Conservation (phyloP, 2,888 invertebrate species). For the Cosmia pyralina region DNA sequence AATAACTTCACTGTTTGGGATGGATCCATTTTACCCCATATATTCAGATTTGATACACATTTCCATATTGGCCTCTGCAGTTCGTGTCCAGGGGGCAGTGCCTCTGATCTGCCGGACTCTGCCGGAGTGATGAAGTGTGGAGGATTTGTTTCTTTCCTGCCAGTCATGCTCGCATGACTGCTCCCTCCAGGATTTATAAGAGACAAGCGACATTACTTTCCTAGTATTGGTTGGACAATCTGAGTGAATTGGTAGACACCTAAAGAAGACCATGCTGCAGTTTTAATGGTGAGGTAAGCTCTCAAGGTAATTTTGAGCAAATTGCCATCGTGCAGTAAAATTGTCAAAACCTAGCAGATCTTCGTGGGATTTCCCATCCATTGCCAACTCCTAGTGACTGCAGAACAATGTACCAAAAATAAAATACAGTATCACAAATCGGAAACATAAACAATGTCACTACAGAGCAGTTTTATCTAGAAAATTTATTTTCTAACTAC, state of each 20-base stretch:
- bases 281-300: not conserved
- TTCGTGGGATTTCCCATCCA: not conserved
- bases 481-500: slow-evolving; percentile 79
- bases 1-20: not conserved
- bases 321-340: not conserved
- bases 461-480: slow-evolving; percentile 65
- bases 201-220: not conserved
- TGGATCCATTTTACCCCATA: not conserved
- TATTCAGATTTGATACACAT: not conserved
- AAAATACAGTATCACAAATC: slow-evolving; percentile 46
- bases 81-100: not conserved
- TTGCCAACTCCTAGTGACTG: slow-evolving; percentile 19
- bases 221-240: not conserved
- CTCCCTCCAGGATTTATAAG: not conserved
- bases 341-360: not conserved
- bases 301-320: not conserved
- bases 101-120: not conserved
- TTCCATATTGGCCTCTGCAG: not conserved
- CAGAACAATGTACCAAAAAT: slow-evolving; percentile 18
- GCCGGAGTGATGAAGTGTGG: not conserved
- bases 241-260: not conserved
- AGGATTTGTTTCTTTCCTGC: not conserved
- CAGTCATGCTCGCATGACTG: not conserved
- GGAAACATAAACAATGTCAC: slow-evolving; percentile 64
- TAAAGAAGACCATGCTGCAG: not conserved